Base-by-base conservation (phyloP, 2,113 vertebrate species). In the Ophiodon elongatus region DNA sequence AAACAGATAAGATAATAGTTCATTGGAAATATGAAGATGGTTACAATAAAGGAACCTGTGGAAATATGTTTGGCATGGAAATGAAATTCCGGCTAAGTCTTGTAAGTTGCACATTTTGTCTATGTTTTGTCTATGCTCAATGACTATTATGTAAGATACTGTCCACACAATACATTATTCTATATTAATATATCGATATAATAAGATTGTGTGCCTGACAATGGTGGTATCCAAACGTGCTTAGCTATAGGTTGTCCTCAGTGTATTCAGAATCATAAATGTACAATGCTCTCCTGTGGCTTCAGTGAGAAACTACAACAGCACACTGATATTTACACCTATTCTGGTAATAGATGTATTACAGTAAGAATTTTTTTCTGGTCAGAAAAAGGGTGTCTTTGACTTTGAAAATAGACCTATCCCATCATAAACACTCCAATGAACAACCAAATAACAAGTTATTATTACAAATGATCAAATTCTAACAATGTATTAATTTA, bases 1-100 rank as follows among this genome's bases (percentile, higher is more conserved):
- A 15, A 33, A 25, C 19, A 21, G 45, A 74, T 52, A 39, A 82
- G 52, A 39, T 59, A 23, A 23, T 37, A 56, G 27, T 3, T 64
- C 7, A 76, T 0, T 45, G 15, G 45, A 29, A 63, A 70, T 23
- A 73, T 14, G 5, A 63, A 45, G 17, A 23, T 33, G n/a, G 0
- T 73, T 37, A 62, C 54, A 56, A 50, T 50, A 19, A 25, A 33
- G 13, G 4, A n/a, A n/a, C n/a, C n/a, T n/a, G n/a, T n/a, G n/a
- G n/a, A 39, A 33, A 52, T 63, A 33, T 60, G 69, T 54, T 64
- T 67, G 50, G 15, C 31, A 37, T 67, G 10, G 10, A 35, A 59
- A 60, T 59, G 4, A 6, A 65, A 35, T 85, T 13, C 79, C 88
- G n/a, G n/a, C n/a, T n/a, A n/a, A n/a, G n/a, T 89, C 86, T 63